phyloP scores from a whole-genome alignment of 2,888 invertebrate genomes.

The Mimachlamys varia region DNA sequence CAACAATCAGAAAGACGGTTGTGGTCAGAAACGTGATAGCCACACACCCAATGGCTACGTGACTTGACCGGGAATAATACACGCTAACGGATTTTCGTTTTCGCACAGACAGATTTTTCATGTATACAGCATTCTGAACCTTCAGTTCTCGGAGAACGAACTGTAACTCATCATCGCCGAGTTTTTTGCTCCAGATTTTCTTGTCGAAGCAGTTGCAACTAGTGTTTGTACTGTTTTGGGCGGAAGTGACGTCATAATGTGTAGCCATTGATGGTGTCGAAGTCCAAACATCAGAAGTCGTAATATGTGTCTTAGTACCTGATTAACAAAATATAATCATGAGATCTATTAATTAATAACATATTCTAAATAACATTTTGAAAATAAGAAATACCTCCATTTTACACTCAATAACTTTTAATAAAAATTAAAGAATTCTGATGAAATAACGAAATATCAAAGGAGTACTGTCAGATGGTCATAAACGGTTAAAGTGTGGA shows the following conservation, averaged over 20 bases:
- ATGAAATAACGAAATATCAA: too few species aligned
- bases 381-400: too few species aligned
- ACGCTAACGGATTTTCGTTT: not conserved
- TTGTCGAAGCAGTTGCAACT: not conserved
- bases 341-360: too few species aligned
- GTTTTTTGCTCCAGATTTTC: not conserved
- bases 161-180: not conserved
- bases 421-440: too few species aligned
- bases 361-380: too few species aligned
- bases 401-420: too few species aligned
- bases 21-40: not conserved
- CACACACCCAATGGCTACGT: not conserved
- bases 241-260: not conserved
- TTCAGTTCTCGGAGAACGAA: not conserved
- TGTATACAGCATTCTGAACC: not conserved
- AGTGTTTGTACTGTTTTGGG: not conserved
- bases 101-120: not conserved
- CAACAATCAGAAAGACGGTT: not conserved
- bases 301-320: not conserved
- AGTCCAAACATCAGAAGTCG: not conserved
- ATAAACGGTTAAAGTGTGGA: too few species aligned
- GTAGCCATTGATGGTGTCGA: not conserved
- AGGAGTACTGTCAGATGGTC: too few species aligned
- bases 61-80: not conserved
- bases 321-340: not conserved